These are phyloP conservation scores for Hylaeus volcanicus DNA, from an alignment of 1,140 invertebrate genomes.

Conservation along the genomic window DNA sequence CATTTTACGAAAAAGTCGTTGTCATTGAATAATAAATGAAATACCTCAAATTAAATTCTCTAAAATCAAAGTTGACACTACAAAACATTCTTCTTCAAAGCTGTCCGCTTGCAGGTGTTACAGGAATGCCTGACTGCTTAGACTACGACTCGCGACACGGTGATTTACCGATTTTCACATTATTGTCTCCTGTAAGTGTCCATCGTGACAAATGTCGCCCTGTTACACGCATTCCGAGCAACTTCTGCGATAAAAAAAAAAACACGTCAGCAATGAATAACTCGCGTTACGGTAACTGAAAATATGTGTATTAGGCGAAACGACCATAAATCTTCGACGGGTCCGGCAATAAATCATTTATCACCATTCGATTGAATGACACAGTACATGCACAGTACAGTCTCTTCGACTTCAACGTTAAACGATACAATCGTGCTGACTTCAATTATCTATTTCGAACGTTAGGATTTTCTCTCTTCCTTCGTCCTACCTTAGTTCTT, in stretches of 20 bases:
- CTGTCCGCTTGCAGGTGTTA: neutral
- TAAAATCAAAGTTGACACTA: too few species aligned
- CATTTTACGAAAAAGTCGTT: too few species aligned
- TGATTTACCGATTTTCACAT: slow-evolving; percentile 45
- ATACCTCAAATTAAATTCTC: too few species aligned
- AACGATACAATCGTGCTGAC: neutral
- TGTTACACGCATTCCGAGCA: slow-evolving; percentile 19
- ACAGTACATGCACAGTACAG: neutral
- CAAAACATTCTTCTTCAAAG: neutral
- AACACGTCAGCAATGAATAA: slow-evolving; percentile 27
- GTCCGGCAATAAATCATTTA: slow-evolving; percentile 36
- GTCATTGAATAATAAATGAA: too few species aligned
- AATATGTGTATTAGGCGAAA: slow-evolving; percentile 14
- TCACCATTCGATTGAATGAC: slow-evolving; percentile 29
- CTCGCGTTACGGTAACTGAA: slow-evolving; percentile 39
- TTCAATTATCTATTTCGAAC: neutral
- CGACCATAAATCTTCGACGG: slow-evolving; percentile 33
- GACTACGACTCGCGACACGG: slow-evolving; percentile 23
- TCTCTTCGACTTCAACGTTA: neutral
- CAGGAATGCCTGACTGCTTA: neutral
- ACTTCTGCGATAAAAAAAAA: slow-evolving; percentile 32
- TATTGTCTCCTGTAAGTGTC: slow-evolving; percentile 46
- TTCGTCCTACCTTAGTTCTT: slow-evolving; percentile 2
- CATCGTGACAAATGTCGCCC: slow-evolving; percentile 36
- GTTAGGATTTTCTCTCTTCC: neutral